phyloP scores from a whole-genome alignment of 2,888 invertebrate species.

The Dryomyza anilis region DNA sequence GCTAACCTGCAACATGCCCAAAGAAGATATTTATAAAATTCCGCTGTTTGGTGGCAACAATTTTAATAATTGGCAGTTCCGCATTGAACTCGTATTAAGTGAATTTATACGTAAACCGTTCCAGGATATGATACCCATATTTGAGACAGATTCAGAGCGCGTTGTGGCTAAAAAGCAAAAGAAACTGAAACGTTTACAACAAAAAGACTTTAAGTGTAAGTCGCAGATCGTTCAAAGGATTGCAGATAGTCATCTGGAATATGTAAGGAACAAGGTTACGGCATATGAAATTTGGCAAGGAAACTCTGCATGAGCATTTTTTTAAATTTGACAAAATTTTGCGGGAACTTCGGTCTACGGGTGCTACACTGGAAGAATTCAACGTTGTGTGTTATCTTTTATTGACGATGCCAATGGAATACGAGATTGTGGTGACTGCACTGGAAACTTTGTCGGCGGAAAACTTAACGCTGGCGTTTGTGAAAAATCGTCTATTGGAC shows the following conservation, averaged over 20 bases:
- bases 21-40: too few relatives aligned
- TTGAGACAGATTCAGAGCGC: too few relatives aligned
- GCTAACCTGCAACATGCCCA: too few relatives aligned
- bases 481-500: conserved; percentile 45
- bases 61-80: conserved; percentile 36
- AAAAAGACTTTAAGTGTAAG: conserved; percentile 32
- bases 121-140: background rate
- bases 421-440: conserved; percentile 53
- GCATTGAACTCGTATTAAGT: conserved; percentile 36
- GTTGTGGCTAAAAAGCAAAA: background rate
- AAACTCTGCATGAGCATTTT: conserved; percentile 17
- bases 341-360: conserved; percentile 47
- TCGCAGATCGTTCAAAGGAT: conserved; percentile 41
- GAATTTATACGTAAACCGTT: conserved; percentile 22
- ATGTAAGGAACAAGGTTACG: conserved; percentile 39
- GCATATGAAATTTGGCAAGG: conserved; percentile 39
- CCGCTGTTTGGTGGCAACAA: conserved; percentile 30
- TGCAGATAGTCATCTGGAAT: conserved; percentile 43
- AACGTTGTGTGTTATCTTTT: conserved; percentile 52
- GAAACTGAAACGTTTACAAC: conserved; percentile 15
- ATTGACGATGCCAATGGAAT: conserved; percentile 48
- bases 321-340: conserved; percentile 49
- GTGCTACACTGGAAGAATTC: conserved; percentile 51
- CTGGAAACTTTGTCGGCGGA: conserved; percentile 51
- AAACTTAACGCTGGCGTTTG: conserved; percentile 48